These are phyloP conservation scores for Vulpes ferrilata DNA, from an alignment of 2,113 vertebrate species.

Conservation along the genomic window DNA sequence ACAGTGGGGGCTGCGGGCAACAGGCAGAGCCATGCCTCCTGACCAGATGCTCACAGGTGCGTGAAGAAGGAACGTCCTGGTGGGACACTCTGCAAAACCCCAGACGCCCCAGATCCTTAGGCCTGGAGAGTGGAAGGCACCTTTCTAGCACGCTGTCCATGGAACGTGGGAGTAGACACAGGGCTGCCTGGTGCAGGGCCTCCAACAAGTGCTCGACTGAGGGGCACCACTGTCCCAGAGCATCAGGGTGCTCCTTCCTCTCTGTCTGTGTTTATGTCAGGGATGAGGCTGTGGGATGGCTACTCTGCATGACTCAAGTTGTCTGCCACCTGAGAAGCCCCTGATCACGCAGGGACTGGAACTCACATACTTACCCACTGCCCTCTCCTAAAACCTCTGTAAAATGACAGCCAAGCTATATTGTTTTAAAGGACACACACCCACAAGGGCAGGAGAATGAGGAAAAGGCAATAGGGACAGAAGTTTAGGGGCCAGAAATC, in stretches of 20 bases:
- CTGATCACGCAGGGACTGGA: fast-evolving
- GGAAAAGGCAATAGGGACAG: no score
- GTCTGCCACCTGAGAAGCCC: fast-evolving
- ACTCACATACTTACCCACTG: not conserved
- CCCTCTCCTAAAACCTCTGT: not conserved
- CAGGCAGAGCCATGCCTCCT: not conserved
- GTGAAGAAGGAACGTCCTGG: fast-evolving
- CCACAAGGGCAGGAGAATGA: not conserved
- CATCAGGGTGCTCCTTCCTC: no score
- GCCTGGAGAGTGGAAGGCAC: no score
- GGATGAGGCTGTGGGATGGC: not conserved
- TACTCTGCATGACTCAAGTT: no score
- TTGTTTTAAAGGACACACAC: not conserved
- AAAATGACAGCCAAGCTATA: not conserved
- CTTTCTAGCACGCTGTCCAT: fast-evolving
- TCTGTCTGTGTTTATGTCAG: not conserved
- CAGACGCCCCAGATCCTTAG: not conserved
- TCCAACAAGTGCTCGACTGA: not conserved
- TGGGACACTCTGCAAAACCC: not conserved
- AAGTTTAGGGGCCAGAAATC: not conserved
- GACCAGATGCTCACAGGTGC: not conserved
- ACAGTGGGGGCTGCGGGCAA: not conserved
- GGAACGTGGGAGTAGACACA: fast-evolving
- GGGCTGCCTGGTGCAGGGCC: not conserved
- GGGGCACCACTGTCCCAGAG: fast-evolving